A percentile compares a stretch with the other conserved stretches of the same genome.
These are phyloP conservation scores for Mola mola DNA, from an alignment of 2,113 vertebrate genomes.

Conservation along the genomic window DNA sequence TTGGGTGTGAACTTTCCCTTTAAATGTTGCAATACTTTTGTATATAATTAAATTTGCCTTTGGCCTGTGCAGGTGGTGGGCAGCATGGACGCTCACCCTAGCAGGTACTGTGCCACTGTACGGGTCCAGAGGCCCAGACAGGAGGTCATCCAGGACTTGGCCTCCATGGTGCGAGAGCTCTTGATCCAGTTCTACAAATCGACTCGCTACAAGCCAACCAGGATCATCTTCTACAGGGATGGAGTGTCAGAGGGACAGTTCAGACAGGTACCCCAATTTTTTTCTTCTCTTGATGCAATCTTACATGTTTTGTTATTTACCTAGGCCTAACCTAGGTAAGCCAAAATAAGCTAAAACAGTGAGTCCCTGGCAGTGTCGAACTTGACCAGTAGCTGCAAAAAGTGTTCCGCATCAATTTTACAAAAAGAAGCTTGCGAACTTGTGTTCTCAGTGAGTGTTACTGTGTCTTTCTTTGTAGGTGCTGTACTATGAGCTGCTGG, in stretches of 20 bases:
- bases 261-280: slow-evolving; percentile 87
- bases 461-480: slow-evolving; percentile 78
- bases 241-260: slow-evolving; percentile 96
- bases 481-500: slow-evolving; percentile 94
- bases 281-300: too few relatives aligned
- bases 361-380: too few relatives aligned
- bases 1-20: too few relatives aligned
- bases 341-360: too few relatives aligned
- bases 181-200: slow-evolving; percentile 99
- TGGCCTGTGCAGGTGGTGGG: slow-evolving; percentile 93
- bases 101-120: slow-evolving; percentile 96
- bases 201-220: slow-evolving; percentile 95
- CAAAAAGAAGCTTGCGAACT: too few relatives aligned
- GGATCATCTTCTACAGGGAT: slow-evolving; percentile 95
- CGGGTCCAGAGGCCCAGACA: slow-evolving; percentile 94
- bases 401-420: too few relatives aligned
- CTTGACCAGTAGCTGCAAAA: too few relatives aligned
- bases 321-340: too few relatives aligned
- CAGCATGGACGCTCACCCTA: slow-evolving; percentile 97
- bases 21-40: too few relatives aligned
- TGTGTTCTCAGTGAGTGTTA: neutral
- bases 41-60: too few relatives aligned
- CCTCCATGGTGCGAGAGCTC: slow-evolving; percentile 96
- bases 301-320: too few relatives aligned
- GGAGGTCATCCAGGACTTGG: slow-evolving; percentile 95